These are phyloP conservation scores for Nasua narica DNA, from an alignment of 2,797 vertebrate species.

Conservation along the genomic window DNA sequence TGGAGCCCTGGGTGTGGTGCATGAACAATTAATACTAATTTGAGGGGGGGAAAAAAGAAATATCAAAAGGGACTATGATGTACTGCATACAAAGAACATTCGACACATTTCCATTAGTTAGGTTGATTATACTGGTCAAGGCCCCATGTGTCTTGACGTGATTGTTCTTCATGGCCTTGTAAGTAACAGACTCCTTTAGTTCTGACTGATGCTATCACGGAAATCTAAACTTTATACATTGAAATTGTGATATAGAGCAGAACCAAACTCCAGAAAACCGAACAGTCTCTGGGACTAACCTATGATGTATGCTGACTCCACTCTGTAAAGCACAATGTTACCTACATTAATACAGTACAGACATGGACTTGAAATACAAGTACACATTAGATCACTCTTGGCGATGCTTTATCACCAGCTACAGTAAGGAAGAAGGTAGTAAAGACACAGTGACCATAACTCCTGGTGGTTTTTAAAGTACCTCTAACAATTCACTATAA, in stretches of 20 bases:
- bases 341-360: neutral
- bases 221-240: constrained; percentile 21
- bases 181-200: constrained; percentile 33
- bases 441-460: neutral
- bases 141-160: constrained; percentile 27
- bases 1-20: too few relatives aligned
- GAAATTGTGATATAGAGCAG: constrained; percentile 47
- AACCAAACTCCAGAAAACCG: constrained; percentile 3
- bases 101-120: constrained; percentile 2
- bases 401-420: neutral
- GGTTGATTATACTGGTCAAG: neutral
- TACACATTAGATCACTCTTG: neutral
- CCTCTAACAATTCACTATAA: neutral
- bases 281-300: neutral
- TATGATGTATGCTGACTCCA: neutral
- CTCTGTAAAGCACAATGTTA: neutral
- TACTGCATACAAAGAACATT: neutral
- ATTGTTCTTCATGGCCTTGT: neutral
- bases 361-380: neutral
- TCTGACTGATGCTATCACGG: neutral
- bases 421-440: neutral
- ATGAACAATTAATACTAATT: too few relatives aligned
- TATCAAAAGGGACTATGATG: neutral
- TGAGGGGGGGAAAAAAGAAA: neutral
- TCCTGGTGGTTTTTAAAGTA: constrained; percentile 27